Evolutionary conservation across 2,797 vertebrate genomes (phyloP), one percentile per base, ranked within the genome.

Genomic region (Cuculus canorus): DNA sequence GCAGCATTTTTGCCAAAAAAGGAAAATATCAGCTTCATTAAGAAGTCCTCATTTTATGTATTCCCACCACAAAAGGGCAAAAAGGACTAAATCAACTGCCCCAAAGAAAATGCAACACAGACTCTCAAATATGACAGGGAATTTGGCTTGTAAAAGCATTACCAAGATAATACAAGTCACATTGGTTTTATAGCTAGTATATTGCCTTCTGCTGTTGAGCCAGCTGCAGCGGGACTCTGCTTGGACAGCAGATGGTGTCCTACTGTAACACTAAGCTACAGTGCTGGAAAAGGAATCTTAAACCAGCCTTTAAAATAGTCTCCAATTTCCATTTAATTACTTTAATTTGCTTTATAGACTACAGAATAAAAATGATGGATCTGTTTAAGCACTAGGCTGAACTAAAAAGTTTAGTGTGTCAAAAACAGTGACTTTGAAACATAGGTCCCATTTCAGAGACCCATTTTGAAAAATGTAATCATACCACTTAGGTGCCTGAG

Each of bases 201-300:
- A 41, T 41, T 33, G 47, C 25, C 13, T 17, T 66, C 35, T 65
- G 33, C 64, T 83, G 71, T 24, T 18, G 70, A 95, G 60, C 30
- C 76, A 60, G 66, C 0, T 11, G 64, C 66, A 85, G 95, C 57
- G 5, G 1, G 93, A 91, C 92, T 43, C 78, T 9, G 5, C 71
- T 94, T 95, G 95, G 81, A 96, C 95, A 97, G 93, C 96, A 97
- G 96, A 97, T 96, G 97, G 96, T 96, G 94, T 96, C 94, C 93
- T 96, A 94, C 95, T 64, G 93, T 96, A 96, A 96, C 77, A 43
- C 69, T 90, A 81, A 81, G n/a, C 60, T 73, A 16, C 65, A 2
- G 14, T 25, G 50, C 45, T 65, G 59, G 18, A 30, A 66, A 27
- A 92, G 48, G 64, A 86, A 80, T 76, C 60, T 92, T 96, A 92